These are phyloP conservation scores for Nettapus auritus DNA, from an alignment of 2,113 vertebrate species.

Conservation along the genomic window DNA sequence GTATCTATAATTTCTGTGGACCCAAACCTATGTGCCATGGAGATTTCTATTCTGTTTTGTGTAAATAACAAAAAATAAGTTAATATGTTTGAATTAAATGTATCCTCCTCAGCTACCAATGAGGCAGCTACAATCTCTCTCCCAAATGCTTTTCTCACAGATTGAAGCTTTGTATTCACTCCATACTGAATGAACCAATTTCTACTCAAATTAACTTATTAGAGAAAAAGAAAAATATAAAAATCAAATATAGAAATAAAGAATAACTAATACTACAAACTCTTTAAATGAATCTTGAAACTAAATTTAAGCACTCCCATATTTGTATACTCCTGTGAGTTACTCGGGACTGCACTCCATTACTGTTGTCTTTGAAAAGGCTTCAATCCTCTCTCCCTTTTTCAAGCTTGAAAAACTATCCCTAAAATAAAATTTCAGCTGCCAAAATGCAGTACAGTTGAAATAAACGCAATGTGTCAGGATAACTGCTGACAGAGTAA, in stretches of 20 bases:
- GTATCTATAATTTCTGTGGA: not conserved
- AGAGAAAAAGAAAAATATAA: not conserved
- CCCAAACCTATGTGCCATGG: not conserved
- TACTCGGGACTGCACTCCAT: not conserved
- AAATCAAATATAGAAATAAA: not conserved
- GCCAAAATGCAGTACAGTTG: not conserved
- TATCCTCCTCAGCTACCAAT: not conserved
- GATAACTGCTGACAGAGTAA: not conserved
- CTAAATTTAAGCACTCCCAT: not conserved
- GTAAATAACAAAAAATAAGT: not conserved
- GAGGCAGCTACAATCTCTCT: not conserved
- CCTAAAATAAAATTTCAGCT: not conserved
- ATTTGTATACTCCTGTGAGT: not conserved
- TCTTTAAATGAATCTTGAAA: not conserved
- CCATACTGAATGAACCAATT: not conserved
- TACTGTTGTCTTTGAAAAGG: not conserved
- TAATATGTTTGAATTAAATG: not conserved
- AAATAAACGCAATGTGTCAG: accelerated
- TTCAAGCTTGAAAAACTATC: not conserved
- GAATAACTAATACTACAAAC: not conserved
- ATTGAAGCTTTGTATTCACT: not conserved
- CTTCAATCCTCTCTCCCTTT: accelerated
- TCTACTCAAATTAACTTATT: not conserved
- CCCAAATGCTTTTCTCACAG: not conserved
- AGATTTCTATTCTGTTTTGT: not conserved